phyloP scores from a whole-genome alignment of 2,797 vertebrate species.

The Chiroxiphia lanceolata region DNA sequence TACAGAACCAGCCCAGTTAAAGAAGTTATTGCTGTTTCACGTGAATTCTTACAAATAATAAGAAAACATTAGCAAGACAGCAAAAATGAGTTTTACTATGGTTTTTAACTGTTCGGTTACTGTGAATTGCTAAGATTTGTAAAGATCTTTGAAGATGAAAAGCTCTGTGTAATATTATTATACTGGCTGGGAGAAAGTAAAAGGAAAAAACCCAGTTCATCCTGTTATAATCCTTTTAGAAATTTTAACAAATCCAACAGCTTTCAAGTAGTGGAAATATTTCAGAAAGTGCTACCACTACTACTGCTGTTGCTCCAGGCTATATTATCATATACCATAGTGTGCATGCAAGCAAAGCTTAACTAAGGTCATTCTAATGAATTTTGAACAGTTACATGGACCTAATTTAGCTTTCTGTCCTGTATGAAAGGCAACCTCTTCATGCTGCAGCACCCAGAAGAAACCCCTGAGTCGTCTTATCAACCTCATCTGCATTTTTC shows the following conservation, averaged over 20 bases:
- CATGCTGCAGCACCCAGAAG: neutral
- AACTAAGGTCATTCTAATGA: conserved; percentile 63
- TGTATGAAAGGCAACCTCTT: conserved; percentile 25
- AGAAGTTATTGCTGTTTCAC: conserved; percentile 4
- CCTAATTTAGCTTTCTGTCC: conserved; percentile 55
- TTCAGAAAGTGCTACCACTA: conserved; percentile 37
- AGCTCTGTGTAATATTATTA: conserved; percentile 63
- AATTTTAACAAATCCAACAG: conserved; percentile 53
- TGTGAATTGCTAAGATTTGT: conserved; percentile 57
- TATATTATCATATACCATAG: conserved; percentile 49
- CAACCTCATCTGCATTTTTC: conserved; percentile 28
- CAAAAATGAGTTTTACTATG: conserved; percentile 31
- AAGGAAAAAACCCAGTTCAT: conserved; percentile 43
- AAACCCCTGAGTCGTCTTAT: neutral
- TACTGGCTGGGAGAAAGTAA: conserved; percentile 49
- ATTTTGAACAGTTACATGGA: conserved; percentile 49
- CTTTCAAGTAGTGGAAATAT: conserved; percentile 61
- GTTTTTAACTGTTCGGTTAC: conserved; percentile 38
- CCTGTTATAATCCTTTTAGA: conserved; percentile 66
- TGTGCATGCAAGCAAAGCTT: conserved; percentile 44
- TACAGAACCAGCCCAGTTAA: neutral
- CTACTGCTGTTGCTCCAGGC: conserved; percentile 44
- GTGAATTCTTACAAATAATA: conserved; percentile 22
- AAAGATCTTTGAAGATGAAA: conserved; percentile 59
- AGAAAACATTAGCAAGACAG: conserved; percentile 24